Evolutionary conservation across 2,113 vertebrate genomes (phyloP), one percentile per base, ranked within the genome.

Genomic region (Psephotus haematonotus): DNA sequence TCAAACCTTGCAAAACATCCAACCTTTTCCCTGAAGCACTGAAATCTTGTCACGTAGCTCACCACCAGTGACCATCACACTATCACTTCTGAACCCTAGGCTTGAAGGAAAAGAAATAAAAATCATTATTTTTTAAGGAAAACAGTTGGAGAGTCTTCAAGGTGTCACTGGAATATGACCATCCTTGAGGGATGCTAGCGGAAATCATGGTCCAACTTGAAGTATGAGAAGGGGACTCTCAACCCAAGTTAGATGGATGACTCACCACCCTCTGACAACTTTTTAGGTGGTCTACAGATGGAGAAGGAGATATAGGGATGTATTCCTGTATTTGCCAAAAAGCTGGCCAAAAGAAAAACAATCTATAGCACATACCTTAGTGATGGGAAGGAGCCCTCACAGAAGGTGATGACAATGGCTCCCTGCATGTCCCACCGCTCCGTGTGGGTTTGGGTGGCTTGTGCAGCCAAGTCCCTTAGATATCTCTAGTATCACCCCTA

Each of bases 381-480:
- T 2, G 13, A 37, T 13, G 64, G 69, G 41, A 20, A 60, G 59
- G 20, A 90, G n/a, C 44, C 33, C 37, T 31, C 37, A 44, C 23
- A 62, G 65, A 4, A 25, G 53, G 50, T 27, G n/a, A 78, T 19
- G 31, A 31, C 71, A 33, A 9, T 0, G 0, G 47, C 35, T 62
- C 22, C 44, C 59, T 35, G 11, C 5, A 0, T 7, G n/a, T n/a
- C 55, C 63, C 69, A 37, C 11, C 19, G 14, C 39, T 27, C 76
- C 1, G 0, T 1, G 5, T 6, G 53, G 23, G n/a, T 19, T 16
- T 28, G 69, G 46, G 28, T 65, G 85, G 33, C 23, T 33, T 15
- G 5, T 17, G n/a, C 44, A 49, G 76, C n/a, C 0, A 23, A 15
- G 67, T n/a, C 29, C 49, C 47, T 17, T 1, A 9, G 47, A 37